These are phyloP conservation scores for Caenorhabditis sulstoni DNA, from an alignment of 2,888 invertebrate genomes.

Conservation along the genomic window DNA sequence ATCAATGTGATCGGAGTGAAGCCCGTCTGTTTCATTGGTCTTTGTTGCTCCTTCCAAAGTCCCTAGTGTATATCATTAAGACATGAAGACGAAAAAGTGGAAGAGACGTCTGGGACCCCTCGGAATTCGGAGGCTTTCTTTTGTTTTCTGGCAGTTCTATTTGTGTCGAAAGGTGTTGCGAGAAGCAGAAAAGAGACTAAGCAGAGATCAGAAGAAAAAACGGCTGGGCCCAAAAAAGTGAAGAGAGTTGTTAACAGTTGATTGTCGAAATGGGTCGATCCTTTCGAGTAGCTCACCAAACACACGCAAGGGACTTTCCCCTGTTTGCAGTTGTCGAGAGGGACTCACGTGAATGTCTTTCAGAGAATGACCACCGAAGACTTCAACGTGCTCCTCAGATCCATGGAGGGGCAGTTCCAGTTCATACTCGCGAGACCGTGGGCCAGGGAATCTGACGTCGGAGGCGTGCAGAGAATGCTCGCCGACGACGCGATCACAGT, in stretches of 20 bases:
- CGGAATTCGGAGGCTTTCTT: not conserved
- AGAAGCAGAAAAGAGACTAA: not conserved
- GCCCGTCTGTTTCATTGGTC: not conserved
- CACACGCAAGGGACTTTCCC: not conserved
- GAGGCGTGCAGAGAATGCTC: conserved; percentile 40
- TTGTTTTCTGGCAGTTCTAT: not conserved
- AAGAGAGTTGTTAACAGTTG: conserved; percentile 2
- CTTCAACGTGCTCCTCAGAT: conserved; percentile 40
- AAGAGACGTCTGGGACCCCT: not conserved
- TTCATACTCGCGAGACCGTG: conserved; percentile 18
- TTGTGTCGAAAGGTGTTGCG: not conserved
- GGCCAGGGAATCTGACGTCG: conserved; percentile 41
- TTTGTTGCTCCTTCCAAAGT: not conserved
- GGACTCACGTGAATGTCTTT: conserved; percentile 6
- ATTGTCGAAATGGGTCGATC: conserved; percentile 8
- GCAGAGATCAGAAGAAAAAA: conserved; percentile 1
- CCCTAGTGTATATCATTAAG: conserved; percentile 36
- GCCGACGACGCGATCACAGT: conserved; percentile 33
- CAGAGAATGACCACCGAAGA: conserved; percentile 62
- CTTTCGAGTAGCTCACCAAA: not conserved
- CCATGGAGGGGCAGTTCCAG: conserved; percentile 61
- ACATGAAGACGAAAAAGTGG: conserved; percentile 8
- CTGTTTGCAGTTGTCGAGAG: not conserved
- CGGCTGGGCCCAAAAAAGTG: not conserved
- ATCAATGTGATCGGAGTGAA: not conserved